Evolutionary conservation across 2,113 vertebrate species (phyloP).

Genomic region (Cardinalis cardinalis): DNA sequence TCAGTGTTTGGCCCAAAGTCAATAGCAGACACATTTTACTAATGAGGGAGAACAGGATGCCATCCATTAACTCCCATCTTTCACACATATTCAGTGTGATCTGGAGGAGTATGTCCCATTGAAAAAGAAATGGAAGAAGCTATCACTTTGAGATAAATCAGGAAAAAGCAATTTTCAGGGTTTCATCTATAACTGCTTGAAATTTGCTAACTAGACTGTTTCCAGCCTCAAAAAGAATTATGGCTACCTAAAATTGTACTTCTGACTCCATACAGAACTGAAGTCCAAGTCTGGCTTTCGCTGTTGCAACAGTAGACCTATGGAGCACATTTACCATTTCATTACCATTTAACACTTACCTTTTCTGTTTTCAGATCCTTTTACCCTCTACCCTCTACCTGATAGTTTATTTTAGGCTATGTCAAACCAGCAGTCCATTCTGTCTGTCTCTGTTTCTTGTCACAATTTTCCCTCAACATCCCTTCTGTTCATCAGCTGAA

Average conservation of each 20-base stretch:
- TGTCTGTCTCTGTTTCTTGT: background rate
- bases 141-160: background rate
- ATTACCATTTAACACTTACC: background rate
- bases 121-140: background rate
- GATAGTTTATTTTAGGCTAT: background rate
- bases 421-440: background rate
- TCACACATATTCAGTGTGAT: conserved; percentile 13
- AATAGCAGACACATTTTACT: conserved; percentile 10
- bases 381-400: fast-evolving
- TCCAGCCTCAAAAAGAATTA: background rate
- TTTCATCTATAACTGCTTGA: background rate
- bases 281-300: background rate
- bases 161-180: background rate
- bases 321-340: background rate
- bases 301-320: background rate
- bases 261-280: background rate
- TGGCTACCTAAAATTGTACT: background rate
- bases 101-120: background rate
- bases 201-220: background rate
- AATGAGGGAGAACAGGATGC: conserved; percentile 26
- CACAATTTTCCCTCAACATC: background rate
- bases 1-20: conserved; percentile 16
- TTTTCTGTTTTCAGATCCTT: background rate
- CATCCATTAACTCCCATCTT: conserved; percentile 28
- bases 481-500: background rate